phyloP scores from a whole-genome alignment of 2,888 invertebrate genomes.

The Dysmachus trigonus region DNA sequence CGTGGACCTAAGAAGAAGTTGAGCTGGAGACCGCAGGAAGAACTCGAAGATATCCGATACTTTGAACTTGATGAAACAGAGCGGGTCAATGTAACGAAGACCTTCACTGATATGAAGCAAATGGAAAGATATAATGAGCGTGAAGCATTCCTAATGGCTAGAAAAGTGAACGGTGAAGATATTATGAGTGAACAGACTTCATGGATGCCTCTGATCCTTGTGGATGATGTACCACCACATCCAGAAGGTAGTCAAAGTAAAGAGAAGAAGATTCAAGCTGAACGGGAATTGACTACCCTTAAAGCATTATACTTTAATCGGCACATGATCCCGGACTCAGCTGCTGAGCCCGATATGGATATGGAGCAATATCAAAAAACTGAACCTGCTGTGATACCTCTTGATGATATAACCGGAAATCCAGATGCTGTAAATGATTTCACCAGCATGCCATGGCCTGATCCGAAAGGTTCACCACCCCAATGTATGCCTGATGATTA shows the following conservation, averaged over 20 bases:
- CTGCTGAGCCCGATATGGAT: constrained; percentile 88
- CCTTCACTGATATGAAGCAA: constrained; percentile 90
- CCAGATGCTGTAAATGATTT: constrained; percentile 83
- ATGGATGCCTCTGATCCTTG: constrained; percentile 78
- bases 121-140: constrained; percentile 88
- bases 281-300: constrained; percentile 84
- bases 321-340: constrained; percentile 84
- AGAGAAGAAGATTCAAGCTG: constrained; percentile 87
- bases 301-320: constrained; percentile 84
- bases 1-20: constrained; percentile 83
- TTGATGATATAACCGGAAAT: constrained; percentile 87
- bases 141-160: constrained; percentile 79
- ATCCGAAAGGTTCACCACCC: constrained; percentile 77
- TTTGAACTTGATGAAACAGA: constrained; percentile 97
- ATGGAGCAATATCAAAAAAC: constrained; percentile 78
- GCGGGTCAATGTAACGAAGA: constrained; percentile 92
- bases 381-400: constrained; percentile 85
- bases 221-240: constrained; percentile 75
- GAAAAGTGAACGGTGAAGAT: constrained; percentile 80
- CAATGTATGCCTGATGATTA: constrained; percentile 52
- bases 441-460: constrained; percentile 82
- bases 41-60: constrained; percentile 83
- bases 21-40: constrained; percentile 82
- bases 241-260: constrained; percentile 81
- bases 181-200: constrained; percentile 82